Evolutionary conservation across 2,888 invertebrate genomes (phyloP), one percentile per base, ranked within the genome.

Genomic region (Nymphalis polychloros): DNA sequence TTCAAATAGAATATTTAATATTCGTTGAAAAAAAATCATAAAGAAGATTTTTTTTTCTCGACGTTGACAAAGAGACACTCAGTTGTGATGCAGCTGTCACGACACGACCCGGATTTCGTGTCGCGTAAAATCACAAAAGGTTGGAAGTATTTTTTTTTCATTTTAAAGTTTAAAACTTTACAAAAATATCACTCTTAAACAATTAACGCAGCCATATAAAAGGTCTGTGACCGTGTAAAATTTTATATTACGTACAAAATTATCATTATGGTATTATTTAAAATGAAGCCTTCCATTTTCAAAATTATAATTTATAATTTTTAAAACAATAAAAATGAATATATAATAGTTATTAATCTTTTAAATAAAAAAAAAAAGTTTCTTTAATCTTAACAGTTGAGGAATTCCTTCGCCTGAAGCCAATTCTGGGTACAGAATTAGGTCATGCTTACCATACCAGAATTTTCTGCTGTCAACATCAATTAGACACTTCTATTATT

Each of bases 1-100:
- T 8, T 48, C 4, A n/a, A n/a, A 8, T 50, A 23, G 27, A 20
- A 52, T 52, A 23, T 23, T 16, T 31, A 53, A 66, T 35, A 31
- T 53, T 19, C 16, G 57, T 47, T 23, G 23, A 27, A 17, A 63
- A 59, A 64, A 67, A 61, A 59, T 19, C 53, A 50, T 55, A 59
- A 57, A 46, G 50, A 70, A 67, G 69, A 71, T 70, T 73, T 75
- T 72, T 68, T 69, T 50, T 48, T 65, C 27, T 59, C 59, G 72
- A 73, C 75, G 69, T 74, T 74, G 73, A 76, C 70, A 72, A 73
- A 76, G 74, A 73, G 72, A 35, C 70, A 55, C 71, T 70, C 67
- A 16, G 69, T 71, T 71, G 74, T 73, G 61, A 72, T 71, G 72
- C 65, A 68, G 72, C 68, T 69, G 69, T 64, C 69, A 70, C 65